These are phyloP conservation scores for Miniopterus natalensis DNA, from an alignment of 2,113 vertebrate genomes.

Conservation along the genomic window DNA sequence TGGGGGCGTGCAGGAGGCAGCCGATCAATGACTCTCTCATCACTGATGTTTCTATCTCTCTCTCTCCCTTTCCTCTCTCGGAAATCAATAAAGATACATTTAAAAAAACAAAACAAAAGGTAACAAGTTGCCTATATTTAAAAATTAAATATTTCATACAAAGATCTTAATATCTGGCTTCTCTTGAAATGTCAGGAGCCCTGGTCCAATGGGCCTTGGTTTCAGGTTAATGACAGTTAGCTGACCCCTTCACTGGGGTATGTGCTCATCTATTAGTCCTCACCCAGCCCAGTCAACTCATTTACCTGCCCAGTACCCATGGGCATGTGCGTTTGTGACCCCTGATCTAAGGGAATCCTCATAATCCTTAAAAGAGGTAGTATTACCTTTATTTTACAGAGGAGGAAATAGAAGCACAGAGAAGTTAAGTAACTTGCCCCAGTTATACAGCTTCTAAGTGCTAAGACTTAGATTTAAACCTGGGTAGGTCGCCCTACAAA, in stretches of 20 bases:
- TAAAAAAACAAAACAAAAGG: too few species aligned
- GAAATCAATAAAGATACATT: too few species aligned
- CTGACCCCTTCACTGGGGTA: not conserved
- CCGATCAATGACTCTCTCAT: too few species aligned
- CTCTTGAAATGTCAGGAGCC: not conserved
- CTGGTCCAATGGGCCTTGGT: not conserved
- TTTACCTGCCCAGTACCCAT: not conserved
- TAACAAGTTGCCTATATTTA: not conserved
- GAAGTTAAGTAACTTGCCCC: not conserved
- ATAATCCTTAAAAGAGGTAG: not conserved
- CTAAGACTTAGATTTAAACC: not conserved
- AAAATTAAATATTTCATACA: not conserved
- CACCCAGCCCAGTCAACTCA: not conserved
- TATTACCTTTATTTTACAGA: not conserved
- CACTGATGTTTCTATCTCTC: too few species aligned
- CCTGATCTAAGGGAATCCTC: not conserved
- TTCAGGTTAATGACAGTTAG: not conserved
- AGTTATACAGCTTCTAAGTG: slow-evolving; percentile 5
- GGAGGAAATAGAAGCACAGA: not conserved
- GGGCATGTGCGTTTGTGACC: not conserved
- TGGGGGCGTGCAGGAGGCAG: too few species aligned
- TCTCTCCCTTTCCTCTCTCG: too few species aligned
- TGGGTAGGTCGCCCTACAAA: not conserved
- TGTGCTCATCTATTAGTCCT: not conserved
- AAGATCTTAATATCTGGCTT: not conserved